These are phyloP conservation scores for Danio tinwini DNA, from an alignment of 2,797 vertebrate species.

Conservation along the genomic window DNA sequence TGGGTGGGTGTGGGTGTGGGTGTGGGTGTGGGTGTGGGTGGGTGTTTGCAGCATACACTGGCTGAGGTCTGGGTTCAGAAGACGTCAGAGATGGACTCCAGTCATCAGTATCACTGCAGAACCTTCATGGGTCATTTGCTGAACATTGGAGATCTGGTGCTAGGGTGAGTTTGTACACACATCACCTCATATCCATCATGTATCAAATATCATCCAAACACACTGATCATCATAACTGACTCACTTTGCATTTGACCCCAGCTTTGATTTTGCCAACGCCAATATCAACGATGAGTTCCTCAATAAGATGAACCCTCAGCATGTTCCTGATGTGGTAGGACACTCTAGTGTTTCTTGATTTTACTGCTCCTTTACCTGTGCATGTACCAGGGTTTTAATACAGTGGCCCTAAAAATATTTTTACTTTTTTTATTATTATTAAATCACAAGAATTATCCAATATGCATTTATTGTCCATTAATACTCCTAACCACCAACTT, in stretches of 20 bases:
- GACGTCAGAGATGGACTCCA: constrained; percentile 92
- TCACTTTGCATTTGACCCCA: constrained; percentile 58
- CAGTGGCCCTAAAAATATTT: neutral
- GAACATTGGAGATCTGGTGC: constrained; percentile 93
- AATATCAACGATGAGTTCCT: constrained; percentile 94
- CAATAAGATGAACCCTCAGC: constrained; percentile 94
- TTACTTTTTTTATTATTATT: too few species aligned
- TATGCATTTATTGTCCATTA: too few species aligned
- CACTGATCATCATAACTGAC: neutral
- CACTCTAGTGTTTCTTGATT: neutral
- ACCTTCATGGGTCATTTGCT: constrained; percentile 96
- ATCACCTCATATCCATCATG: too few species aligned
- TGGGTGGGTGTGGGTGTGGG: too few species aligned
- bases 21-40: constrained; percentile 5
- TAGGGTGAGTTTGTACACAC: constrained; percentile 78
- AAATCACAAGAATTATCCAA: too few species aligned
- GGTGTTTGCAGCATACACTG: constrained; percentile 85
- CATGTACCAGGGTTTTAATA: neutral
- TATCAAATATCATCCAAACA: neutral
- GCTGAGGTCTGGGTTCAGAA: constrained; percentile 97
- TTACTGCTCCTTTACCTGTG: neutral
- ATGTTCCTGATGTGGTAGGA: constrained; percentile 93
- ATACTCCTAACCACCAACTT: too few species aligned
- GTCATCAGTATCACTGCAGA: constrained; percentile 93
- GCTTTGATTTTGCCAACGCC: constrained; percentile 95